Evolutionary conservation across 2,113 vertebrate species (phyloP).

Genomic region (Peromyscus californicus): DNA sequence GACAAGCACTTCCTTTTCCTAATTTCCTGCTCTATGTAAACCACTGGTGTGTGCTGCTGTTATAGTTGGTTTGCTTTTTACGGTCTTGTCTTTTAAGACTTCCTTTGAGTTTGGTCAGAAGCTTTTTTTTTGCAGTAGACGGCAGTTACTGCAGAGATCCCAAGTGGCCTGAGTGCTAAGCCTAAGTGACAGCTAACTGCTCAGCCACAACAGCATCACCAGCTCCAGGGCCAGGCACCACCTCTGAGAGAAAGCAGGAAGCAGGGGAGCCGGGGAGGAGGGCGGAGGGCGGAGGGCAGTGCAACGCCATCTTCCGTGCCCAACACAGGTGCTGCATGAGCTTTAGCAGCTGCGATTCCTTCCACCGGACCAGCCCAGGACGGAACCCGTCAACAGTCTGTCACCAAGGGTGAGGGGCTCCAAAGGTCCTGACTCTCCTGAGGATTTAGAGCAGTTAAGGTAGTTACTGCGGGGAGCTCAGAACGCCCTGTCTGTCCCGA

Average conservation of each 20-base stretch:
- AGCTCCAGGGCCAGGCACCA: not conserved
- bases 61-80: not conserved
- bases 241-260: not conserved
- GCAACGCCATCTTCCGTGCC: not conserved
- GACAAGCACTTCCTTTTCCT: not conserved
- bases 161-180: not conserved
- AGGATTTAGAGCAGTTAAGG: not conserved
- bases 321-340: too few relatives aligned
- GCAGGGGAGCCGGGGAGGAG: not conserved
- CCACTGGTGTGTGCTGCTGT: not conserved
- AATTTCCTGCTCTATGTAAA: not conserved
- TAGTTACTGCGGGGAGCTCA: not conserved
- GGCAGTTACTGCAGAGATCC: not conserved
- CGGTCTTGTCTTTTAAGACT: not conserved
- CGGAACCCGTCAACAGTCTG: not conserved
- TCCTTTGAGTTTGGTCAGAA: not conserved
- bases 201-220: too few relatives aligned
- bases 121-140: not conserved
- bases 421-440: not conserved
- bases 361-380: not conserved
- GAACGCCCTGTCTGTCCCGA: not conserved
- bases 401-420: not conserved
- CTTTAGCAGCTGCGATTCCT: not conserved
- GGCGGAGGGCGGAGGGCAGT: not conserved
- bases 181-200: not conserved